phyloP scores from a whole-genome alignment of 2,113 vertebrate genomes.

The Cacatua alba region DNA sequence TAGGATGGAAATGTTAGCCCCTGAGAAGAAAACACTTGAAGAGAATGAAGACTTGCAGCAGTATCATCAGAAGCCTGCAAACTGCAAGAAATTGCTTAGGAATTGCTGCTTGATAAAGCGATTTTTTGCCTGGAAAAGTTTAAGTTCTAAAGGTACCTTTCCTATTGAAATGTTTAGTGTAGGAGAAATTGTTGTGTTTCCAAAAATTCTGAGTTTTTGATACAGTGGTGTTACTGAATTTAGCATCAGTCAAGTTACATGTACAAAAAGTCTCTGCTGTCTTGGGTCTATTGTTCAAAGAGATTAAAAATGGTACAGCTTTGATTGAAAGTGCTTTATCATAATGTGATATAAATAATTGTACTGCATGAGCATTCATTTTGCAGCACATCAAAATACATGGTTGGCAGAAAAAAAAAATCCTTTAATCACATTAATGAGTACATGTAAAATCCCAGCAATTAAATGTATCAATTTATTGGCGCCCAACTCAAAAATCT shows the following conservation, averaged over 20 bases:
- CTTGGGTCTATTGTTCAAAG: slow-evolving; percentile 29
- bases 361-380: slow-evolving; percentile 5
- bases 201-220: slow-evolving; percentile 11
- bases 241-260: slow-evolving; percentile 17
- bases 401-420: background rate
- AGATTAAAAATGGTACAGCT: slow-evolving; percentile 31
- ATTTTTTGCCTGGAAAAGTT: slow-evolving; percentile 82
- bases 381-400: slow-evolving; percentile 38
- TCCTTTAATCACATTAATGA: background rate
- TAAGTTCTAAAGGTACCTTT: slow-evolving; percentile 79
- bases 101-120: slow-evolving; percentile 84
- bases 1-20: slow-evolving; percentile 71
- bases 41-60: slow-evolving; percentile 77
- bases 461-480: background rate
- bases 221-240: slow-evolving; percentile 7
- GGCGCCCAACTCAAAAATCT: background rate
- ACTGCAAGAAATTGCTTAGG: slow-evolving; percentile 82
- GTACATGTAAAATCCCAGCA: background rate
- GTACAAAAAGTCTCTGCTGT: slow-evolving; percentile 16
- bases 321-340: slow-evolving; percentile 35
- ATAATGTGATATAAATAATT: slow-evolving; percentile 47
- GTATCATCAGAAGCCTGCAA: slow-evolving; percentile 73
- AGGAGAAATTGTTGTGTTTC: slow-evolving; percentile 26
- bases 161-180: slow-evolving; percentile 23
- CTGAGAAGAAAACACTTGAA: slow-evolving; percentile 71